Conservation (phyloP, 35 echinoderm and acorn worm species). For the Amphiura filiformis region DNA sequence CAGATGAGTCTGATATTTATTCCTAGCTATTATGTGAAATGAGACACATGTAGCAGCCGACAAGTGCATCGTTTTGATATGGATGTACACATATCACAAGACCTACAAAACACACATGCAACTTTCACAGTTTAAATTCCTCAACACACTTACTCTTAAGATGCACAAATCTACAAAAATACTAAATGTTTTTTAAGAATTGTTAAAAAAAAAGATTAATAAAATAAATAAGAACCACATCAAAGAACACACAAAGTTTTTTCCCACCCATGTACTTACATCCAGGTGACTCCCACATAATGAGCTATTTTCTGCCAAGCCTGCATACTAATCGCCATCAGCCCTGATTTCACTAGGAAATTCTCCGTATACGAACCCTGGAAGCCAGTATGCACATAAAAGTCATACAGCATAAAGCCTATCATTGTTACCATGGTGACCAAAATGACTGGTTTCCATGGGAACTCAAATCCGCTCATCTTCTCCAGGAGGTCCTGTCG, state of each 20-base stretch:
- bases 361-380: constrained; percentile 49
- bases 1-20: too few species aligned
- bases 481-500: constrained; percentile 55
- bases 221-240: too few species aligned
- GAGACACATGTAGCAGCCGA: too few species aligned
- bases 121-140: too few species aligned
- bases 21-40: too few species aligned
- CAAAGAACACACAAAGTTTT: neutral
- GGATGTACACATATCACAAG: too few species aligned
- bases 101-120: too few species aligned
- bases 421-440: constrained; percentile 24
- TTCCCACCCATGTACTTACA: constrained; percentile 33
- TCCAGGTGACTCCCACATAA: constrained; percentile 48
- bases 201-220: too few species aligned
- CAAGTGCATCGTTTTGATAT: too few species aligned
- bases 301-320: constrained; percentile 78
- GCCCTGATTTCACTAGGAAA: constrained; percentile 63
- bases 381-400: constrained; percentile 45
- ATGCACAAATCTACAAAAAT: too few species aligned
- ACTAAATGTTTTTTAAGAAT: too few species aligned
- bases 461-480: constrained; percentile 58
- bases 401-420: constrained; percentile 30
- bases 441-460: constrained; percentile 37
- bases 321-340: constrained; percentile 51
- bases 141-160: too few species aligned